Evolutionary conservation across 2,113 vertebrate genomes (phyloP), one percentile per base, ranked within the genome.

Genomic region (Formicarius rufipectus): DNA sequence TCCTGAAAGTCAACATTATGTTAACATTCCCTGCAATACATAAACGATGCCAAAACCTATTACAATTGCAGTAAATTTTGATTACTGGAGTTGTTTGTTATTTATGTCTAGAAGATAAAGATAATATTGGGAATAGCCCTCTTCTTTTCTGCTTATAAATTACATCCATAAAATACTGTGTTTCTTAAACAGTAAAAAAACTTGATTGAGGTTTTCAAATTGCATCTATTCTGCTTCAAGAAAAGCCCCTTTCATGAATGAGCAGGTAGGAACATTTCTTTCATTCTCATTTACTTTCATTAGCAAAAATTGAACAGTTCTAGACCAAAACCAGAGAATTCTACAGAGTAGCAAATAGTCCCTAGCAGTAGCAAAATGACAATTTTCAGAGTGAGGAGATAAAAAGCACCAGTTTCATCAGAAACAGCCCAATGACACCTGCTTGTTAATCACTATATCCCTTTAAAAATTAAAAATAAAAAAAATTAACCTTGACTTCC

Each of bases 51-150:
- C 97, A 97, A 97, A 97, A 93, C 75, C 95, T 96, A 97, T 97
- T 97, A 97, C 89, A 95, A 92, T 81, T 89, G 94, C 90, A 96
- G 95, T 97, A 97, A 97, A 98, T 97, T 97, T 97, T 97, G 95
- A 97, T 98, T 96, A 96, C 92, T 7, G 1, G 83, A 96, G 92
- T 97, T 97, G 96, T 97, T 98, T 97, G 93, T 94, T 97, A 97
- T 98, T 98, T 98, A 97, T 95, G 90, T 90, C 62, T 78, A 76
- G 82, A 92, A 97, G 94, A 97, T 97, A 96, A 97, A 97, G 84
- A 95, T 96, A 97, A 98, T 97, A 97, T 95, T 97, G 75, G 90
- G 89, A 97, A 97, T 90, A 93, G 79, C 71, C 69, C 78, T 95
- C 95, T 95, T 94, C 91, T 92, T 93, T 95, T 95, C 71, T 49